Percentiles rank a stretch among this genome's conserved stretches.
Conservation (phyloP, 1,140 invertebrate species). For the Nasonia longicornis region DNA sequence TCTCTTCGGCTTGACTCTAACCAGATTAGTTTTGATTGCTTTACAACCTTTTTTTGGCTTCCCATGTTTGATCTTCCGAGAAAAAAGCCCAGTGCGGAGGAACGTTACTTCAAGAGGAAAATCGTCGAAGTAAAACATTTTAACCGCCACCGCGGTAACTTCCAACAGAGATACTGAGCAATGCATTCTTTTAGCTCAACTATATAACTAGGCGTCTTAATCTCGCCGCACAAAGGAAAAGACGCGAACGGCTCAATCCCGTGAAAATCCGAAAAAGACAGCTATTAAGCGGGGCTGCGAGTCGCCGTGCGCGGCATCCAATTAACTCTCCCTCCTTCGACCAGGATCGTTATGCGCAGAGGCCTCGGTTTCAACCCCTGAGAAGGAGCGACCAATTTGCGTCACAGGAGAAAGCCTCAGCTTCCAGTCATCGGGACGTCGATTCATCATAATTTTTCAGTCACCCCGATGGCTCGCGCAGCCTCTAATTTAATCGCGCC, state of each 20-base stretch:
- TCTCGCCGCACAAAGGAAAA: neutral
- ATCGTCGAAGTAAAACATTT: neutral
- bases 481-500: neutral
- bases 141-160: no score
- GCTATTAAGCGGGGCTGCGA: neutral
- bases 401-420: neutral
- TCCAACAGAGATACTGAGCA: no score
- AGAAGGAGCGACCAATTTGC: slow-evolving; percentile 6
- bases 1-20: neutral
- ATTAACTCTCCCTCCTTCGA: neutral
- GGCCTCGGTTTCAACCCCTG: neutral
- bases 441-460: slow-evolving; percentile 20
- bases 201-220: neutral
- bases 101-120: neutral
- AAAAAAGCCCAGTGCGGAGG: neutral
- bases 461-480: neutral
- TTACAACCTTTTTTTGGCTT: slow-evolving; percentile 2
- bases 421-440: neutral
- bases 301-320: no score
- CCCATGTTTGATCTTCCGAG: slow-evolving; percentile 9
- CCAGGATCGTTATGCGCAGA: neutral
- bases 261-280: neutral
- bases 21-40: slow-evolving; percentile 27
- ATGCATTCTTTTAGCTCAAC: neutral
- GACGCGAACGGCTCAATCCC: neutral